Evolutionary conservation across 1,140 invertebrate genomes (phyloP), one percentile per base, ranked within the genome.

Genomic region (Amyelois transitella): DNA sequence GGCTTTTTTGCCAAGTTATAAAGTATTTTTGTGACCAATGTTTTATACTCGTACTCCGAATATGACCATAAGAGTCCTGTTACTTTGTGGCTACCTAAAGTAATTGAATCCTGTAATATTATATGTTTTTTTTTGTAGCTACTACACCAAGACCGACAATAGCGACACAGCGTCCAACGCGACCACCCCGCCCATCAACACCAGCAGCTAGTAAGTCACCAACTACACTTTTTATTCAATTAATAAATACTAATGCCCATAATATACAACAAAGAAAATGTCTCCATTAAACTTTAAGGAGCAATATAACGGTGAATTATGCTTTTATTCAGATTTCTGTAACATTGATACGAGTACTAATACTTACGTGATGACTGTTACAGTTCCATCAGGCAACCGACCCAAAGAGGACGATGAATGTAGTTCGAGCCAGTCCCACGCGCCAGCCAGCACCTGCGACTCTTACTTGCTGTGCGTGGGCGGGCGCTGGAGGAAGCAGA

Each of bases 401-500:
- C 45, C 73, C 18, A 12, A 38, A 28, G 84, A 88, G 53, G 85
- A 81, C 20, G 72, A 60, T 0, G 52, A 81, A 0, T 96, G 95
- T 57, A 80, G 81, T 0, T 69, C 88, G 1, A 93, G 92, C 4
- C 86, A 93, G 25, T 92, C 94, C 66, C 86, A 91, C 25, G 84
- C 93, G 0, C 91, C 94, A 62, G 90, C 91, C 0, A 69, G 69
- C 0, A 92, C 93, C 55, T 97, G 95, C 63, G 92, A 92, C 61
- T 89, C 91, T 0, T 97, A 95, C 69, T 92, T 93, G 60, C 89
- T 93, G 61, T 96, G 95, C 68, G 90, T 94, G 4, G 77, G 91
- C 8, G 93, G 93, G 0, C 91, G 92, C 52, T 88, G 93, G 52
- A 89, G 85, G 47, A 91, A 90, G 25, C 92, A 94, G 65, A 89